Percentiles rank a stretch among this genome's conserved stretches.
phyloP scores from a whole-genome alignment of 35 echinoderm and acorn worm species.

The Anneissia japonica region DNA sequence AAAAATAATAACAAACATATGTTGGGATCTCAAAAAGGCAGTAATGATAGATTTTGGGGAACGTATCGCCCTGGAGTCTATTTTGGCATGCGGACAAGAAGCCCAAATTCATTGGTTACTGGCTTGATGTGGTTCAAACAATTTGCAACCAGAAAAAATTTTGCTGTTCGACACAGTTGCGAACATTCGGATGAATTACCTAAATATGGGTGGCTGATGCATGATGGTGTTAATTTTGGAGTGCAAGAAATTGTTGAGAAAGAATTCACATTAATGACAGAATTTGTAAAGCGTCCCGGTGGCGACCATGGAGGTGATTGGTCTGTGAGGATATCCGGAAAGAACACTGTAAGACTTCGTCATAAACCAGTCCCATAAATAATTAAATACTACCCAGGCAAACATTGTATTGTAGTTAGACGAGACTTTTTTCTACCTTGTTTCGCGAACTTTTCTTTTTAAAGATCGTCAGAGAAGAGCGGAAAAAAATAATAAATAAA shows the following conservation, averaged over 20 bases:
- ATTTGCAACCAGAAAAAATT: neutral
- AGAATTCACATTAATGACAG: slow-evolving; percentile 67
- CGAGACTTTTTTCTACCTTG: too few species aligned
- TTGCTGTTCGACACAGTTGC: slow-evolving; percentile 81
- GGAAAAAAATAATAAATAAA: too few species aligned
- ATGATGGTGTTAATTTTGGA: slow-evolving; percentile 89
- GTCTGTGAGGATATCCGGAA: slow-evolving; percentile 69
- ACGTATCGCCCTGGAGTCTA: slow-evolving; percentile 87
- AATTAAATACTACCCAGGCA: too few species aligned
- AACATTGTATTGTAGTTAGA: too few species aligned
- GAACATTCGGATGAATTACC: slow-evolving; percentile 83
- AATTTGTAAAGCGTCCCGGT: slow-evolving; percentile 82
- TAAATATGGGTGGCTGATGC: slow-evolving; percentile 84
- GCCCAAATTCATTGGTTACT: slow-evolving; percentile 71
- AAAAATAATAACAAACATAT: slow-evolving; percentile 13
- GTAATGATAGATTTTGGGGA: slow-evolving; percentile 70
- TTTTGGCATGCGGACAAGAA: slow-evolving; percentile 87
- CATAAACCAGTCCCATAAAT: too few species aligned
- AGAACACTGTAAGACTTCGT: slow-evolving; percentile 23
- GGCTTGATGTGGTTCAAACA: slow-evolving; percentile 96
- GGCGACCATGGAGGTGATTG: slow-evolving; percentile 84
- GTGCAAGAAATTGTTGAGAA: slow-evolving; percentile 90
- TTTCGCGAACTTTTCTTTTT: too few species aligned
- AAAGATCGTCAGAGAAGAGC: too few species aligned
- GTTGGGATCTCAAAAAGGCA: neutral